Base-by-base conservation (phyloP, 2,797 vertebrate genomes). In the Artibeus lituratus region DNA sequence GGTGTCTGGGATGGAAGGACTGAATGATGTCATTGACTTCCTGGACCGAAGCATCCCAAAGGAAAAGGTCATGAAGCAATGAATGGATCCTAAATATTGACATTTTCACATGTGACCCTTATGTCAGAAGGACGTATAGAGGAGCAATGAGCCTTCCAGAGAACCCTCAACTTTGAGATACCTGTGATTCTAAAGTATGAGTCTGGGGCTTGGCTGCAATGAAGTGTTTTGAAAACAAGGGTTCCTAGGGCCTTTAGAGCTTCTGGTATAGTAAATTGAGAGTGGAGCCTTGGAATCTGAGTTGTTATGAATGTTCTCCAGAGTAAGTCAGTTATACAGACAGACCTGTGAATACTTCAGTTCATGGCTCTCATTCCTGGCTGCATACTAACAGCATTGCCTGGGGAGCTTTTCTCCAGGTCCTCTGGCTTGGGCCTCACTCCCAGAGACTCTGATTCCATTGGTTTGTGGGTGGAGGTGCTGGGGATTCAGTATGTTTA, bases 101-200 rank as follows among this genome's bases (percentile, higher is more conserved):
- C 39, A 57, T 92, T 97, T 97, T 94, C 82, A 70, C 19, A 44
- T 69, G 19, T 73, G 55, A 90, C 24, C 8, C 22, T 86, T 78
- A 47, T 72, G 10, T 91, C 49, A 92, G 82, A 77, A 85, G 69
- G 42, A 73, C 51, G 39, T 12, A 3, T 51, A 44, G 59, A 77
- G n/a, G 16, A 92, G 14, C 35, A 72, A 19, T 37, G 69, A 89
- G 11, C 5, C 73, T 91, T 74, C 21, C 51, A 77, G 83, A 88
- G 69, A 35, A 4, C 21, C 29, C 57, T 80, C 29, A 73, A 7
- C 86, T 51, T 90, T 69, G 10, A 94, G 73, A 12, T 73, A 39
- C 16, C 44, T 93, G 26, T 42, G 69, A 87, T 82, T 87, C 86
- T 15, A 59, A 78, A 81, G 87, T 59, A 35, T 10, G 5, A 39